These are phyloP conservation scores for Sardinella longiceps DNA, from an alignment of 2,797 vertebrate species.

Conservation along the genomic window DNA sequence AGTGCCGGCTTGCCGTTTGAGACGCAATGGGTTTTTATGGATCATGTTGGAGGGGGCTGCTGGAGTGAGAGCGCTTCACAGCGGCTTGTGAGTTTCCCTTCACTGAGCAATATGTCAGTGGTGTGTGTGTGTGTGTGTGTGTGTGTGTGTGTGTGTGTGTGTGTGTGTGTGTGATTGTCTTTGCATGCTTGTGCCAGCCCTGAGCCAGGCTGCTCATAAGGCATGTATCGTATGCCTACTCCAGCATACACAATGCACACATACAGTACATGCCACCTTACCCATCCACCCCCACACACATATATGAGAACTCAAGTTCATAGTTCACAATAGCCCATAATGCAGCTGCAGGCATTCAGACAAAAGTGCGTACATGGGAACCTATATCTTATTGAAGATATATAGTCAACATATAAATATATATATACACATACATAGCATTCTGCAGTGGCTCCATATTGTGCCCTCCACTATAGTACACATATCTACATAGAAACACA, in stretches of 20 bases:
- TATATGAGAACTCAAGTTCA: not conserved
- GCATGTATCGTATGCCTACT: not conserved
- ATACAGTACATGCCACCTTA: not conserved
- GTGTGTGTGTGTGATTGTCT: conserved; percentile 7
- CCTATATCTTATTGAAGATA: not conserved
- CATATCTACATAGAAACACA: not conserved
- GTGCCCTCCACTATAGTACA: not conserved
- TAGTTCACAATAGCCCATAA: not conserved
- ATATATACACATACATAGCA: not conserved
- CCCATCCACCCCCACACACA: not conserved
- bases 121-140: conserved; percentile 7
- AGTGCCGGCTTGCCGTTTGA: conserved; percentile 35
- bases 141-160: not conserved
- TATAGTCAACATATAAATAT: not conserved
- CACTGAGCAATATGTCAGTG: conserved; percentile 35
- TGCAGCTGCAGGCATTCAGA: not conserved
- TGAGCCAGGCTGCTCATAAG: not conserved
- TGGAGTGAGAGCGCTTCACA: conserved; percentile 49
- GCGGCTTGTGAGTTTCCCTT: conserved; percentile 33
- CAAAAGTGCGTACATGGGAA: not conserved
- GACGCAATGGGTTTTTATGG: conserved; percentile 29
- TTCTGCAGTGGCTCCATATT: not conserved
- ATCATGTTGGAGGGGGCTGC: conserved; percentile 30
- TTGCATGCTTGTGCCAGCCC: not conserved
- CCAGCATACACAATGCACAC: too few relatives aligned